Evolutionary conservation across 2,113 vertebrate species (phyloP).

Genomic region (Cepphus grylle): DNA sequence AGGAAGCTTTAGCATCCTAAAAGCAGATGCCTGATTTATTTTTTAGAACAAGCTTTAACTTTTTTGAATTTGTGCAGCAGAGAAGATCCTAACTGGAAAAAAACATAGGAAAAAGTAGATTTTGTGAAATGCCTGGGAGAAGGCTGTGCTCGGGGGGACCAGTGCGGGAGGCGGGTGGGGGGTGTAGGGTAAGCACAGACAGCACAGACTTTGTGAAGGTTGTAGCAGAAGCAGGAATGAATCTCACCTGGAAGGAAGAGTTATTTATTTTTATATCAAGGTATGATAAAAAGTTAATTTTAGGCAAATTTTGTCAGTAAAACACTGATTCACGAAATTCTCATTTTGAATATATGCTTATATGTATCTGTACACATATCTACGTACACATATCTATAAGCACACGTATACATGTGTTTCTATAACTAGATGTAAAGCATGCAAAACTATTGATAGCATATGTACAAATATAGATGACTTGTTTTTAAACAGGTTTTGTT

Average conservation of each 20-base stretch:
- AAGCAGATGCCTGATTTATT: rapidly evolving
- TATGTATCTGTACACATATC: rapidly evolving
- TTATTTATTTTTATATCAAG: background rate
- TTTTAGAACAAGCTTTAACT: background rate
- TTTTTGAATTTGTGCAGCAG: too few relatives aligned
- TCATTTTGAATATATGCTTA: rapidly evolving
- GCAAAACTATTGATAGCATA: background rate
- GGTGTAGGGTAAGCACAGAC: rapidly evolving
- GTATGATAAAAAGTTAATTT: background rate
- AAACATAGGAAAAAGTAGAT: background rate
- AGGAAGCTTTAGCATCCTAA: too few relatives aligned
- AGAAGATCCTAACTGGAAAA: background rate
- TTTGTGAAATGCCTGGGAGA: background rate
- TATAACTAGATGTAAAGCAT: background rate
- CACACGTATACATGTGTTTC: rapidly evolving
- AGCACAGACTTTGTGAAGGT: too few relatives aligned
- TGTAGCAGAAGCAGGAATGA: background rate
- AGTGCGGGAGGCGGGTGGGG: too few relatives aligned
- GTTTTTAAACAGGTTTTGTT: background rate
- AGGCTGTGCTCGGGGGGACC: background rate
- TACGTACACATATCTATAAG: too few relatives aligned
- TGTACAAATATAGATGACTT: too few relatives aligned
- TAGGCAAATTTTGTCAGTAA: background rate
- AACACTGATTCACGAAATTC: background rate
- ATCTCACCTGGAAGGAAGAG: background rate